Evolutionary conservation across 1,140 invertebrate species (phyloP), one percentile per base, ranked within the genome.

Genomic region (Caenorhabditis inopinata): DNA sequence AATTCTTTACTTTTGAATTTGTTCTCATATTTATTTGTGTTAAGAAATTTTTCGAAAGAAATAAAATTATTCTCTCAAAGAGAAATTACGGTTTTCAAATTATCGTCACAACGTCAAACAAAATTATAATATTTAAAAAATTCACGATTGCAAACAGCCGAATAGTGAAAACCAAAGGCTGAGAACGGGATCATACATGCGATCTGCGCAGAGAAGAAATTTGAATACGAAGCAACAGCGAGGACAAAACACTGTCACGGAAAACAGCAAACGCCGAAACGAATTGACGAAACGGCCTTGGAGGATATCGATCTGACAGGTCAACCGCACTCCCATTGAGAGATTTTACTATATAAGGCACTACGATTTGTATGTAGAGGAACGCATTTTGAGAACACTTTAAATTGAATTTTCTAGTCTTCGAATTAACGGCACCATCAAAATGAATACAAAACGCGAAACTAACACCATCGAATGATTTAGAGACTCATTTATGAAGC

Each of bases 281-380:
- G 25, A 68, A 68, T 38, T 68, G 58, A 68, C 58, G 58, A 68
- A 68, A 68, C n/a, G 58, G 58, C 58, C 58, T 68, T 68, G 58
- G 58, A 68, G 58, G 58, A 68, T 68, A 68, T 68, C 58, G 58
- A 68, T 68, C 58, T 68, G 58, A 42, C 58, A 68, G 58, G 58
- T 68, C 58, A 68, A 68, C 58, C 38, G 58, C 38, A 68, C 58
- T 32, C 58, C 58, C n/a, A 21, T 68, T 25, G 51, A 2, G 53
- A n/a, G 9, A 32, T 29, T 68, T 68, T 68, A 68, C 32, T 68
- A 68, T 68, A 32, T 68, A n/a, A n/a, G n/a, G n/a, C n/a, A n/a
- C n/a, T n/a, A 68, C 9, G 38, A 68, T 29, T n/a, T 32, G 53
- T n/a, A 14, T 25, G 27, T 18, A 32, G 27, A n/a, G 58, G 58